Conservation (phyloP, 2,113 vertebrate species). For the Saimiri boliviensis region DNA sequence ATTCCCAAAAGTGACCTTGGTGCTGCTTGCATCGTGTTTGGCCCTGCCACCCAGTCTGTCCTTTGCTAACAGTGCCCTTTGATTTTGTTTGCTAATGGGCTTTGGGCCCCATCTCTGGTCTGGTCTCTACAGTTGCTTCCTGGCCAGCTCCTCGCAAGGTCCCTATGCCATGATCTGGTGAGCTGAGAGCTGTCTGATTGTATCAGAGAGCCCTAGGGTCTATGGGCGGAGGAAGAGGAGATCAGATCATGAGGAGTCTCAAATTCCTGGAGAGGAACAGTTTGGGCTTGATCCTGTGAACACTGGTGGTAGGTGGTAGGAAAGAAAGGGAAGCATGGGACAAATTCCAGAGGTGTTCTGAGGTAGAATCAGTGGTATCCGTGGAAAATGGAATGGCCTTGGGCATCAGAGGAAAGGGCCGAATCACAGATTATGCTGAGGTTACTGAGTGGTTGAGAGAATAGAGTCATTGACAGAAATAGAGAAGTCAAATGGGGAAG, state of each 20-base stretch:
- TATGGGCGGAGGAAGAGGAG: background rate
- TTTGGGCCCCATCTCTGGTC: background rate
- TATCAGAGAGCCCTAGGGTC: background rate
- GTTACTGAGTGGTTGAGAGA: background rate
- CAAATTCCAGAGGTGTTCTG: background rate
- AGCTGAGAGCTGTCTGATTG: background rate
- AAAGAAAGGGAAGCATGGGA: background rate
- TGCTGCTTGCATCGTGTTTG: background rate
- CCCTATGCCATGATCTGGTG: background rate
- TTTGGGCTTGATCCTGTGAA: background rate
- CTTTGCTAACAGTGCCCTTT: constrained; percentile 30
- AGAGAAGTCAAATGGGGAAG: background rate
- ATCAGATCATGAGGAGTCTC: background rate
- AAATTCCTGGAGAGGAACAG: background rate
- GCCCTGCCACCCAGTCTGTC: background rate
- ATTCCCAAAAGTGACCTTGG: background rate
- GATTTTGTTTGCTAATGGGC: constrained; percentile 1
- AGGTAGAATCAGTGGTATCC: background rate
- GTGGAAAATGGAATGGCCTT: background rate
- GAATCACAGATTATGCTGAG: background rate
- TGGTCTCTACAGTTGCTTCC: background rate
- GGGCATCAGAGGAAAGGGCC: background rate
- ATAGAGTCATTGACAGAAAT: background rate
- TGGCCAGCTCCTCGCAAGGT: background rate
- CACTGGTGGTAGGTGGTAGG: background rate